These are phyloP conservation scores for Austrolebias charrua DNA, from an alignment of 2,797 vertebrate genomes.

Conservation along the genomic window DNA sequence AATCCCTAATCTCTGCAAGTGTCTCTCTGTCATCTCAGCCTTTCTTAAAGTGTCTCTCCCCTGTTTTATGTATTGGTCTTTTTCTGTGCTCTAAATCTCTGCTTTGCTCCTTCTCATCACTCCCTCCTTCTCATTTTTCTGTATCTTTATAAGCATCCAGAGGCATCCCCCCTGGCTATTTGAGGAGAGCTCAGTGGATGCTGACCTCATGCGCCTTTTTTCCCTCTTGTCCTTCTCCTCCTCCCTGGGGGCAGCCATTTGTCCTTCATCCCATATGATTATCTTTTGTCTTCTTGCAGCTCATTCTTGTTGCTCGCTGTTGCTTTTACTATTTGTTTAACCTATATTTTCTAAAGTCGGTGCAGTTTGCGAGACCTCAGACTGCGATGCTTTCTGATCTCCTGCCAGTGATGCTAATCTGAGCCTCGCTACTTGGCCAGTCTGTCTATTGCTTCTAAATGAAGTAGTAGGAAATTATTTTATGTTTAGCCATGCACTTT, in stretches of 20 bases:
- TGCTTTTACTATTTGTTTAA: constrained; percentile 37
- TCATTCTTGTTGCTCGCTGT: constrained; percentile 47
- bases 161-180: constrained; percentile 56
- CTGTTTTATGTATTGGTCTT: constrained; percentile 39
- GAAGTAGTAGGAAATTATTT: constrained; percentile 60
- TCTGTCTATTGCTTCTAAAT: constrained; percentile 55
- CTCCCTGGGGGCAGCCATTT: constrained; percentile 50
- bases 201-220: constrained; percentile 64
- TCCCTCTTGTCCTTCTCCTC: constrained; percentile 23
- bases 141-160: constrained; percentile 58
- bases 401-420: constrained; percentile 46
- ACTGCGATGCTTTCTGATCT: constrained; percentile 48
- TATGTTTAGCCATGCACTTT: constrained; percentile 54
- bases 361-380: constrained; percentile 39
- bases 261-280: constrained; percentile 67
- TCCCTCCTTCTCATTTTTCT: constrained; percentile 23
- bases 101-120: constrained; percentile 44
- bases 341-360: constrained; percentile 30
- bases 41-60: constrained; percentile 32
- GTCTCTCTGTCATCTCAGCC: constrained; percentile 51
- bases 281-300: constrained; percentile 56
- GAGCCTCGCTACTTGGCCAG: constrained; percentile 30
- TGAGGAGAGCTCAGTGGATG: constrained; percentile 55
- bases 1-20: constrained; percentile 78
- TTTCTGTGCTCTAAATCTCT: constrained; percentile 48